These are phyloP conservation scores for Gallirallus australis DNA, from an alignment of 2,797 vertebrate genomes.

Conservation along the genomic window DNA sequence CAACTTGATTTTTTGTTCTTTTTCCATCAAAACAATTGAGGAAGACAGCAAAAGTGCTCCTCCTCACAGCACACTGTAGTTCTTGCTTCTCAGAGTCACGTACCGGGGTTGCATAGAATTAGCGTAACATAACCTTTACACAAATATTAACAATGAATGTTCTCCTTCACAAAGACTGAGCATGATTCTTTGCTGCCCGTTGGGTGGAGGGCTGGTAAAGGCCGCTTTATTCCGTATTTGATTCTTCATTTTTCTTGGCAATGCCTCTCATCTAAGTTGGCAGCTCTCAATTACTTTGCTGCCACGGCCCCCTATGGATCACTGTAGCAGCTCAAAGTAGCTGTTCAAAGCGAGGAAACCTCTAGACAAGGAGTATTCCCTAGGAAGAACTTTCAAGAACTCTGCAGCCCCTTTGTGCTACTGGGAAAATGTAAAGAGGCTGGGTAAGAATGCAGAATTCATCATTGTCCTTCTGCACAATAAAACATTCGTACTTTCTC, in stretches of 20 bases:
- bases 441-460: not conserved
- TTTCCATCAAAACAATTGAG: not conserved
- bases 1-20: not conserved
- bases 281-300: slow-evolving; percentile 34
- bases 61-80: not conserved
- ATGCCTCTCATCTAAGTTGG: slow-evolving; percentile 2
- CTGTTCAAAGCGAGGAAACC: slow-evolving; percentile 34
- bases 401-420: not conserved
- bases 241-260: slow-evolving; percentile 59
- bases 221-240: not conserved
- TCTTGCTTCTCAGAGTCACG: not conserved
- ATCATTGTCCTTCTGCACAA: not conserved
- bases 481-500: not conserved
- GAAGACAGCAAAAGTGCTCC: not conserved
- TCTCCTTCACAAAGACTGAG: not conserved
- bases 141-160: not conserved
- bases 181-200: rapidly evolving
- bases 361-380: not conserved
- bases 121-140: not conserved
- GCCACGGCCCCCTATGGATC: slow-evolving; percentile 35
- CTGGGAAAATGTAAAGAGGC: not conserved
- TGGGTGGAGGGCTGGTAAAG: slow-evolving; percentile 4
- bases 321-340: slow-evolving; percentile 31
- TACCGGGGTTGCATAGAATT: not conserved
- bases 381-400: slow-evolving; percentile 3